A percentile compares a stretch with the other conserved stretches of the same genome.
Evolutionary conservation across 1,140 invertebrate species (phyloP).

Genomic region (Atta texana): DNA sequence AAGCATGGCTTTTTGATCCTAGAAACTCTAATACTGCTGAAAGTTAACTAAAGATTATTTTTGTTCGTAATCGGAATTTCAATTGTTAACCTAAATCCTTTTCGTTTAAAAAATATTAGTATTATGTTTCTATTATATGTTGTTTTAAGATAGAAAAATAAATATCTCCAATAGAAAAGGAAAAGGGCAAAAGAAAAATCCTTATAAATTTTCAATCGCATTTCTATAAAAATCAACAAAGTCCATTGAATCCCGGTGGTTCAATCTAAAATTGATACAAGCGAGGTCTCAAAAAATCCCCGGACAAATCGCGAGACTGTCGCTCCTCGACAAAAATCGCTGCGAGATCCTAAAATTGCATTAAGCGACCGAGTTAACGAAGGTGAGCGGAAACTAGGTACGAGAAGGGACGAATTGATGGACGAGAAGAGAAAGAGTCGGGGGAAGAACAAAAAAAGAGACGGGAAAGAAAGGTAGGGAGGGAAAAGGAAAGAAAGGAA

Average conservation of each 20-base stretch:
- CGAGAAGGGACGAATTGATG: conserved; percentile 16
- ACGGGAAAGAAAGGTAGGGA: not conserved
- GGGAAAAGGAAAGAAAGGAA: not conserved
- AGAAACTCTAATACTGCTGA: not conserved
- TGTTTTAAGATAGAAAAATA: not conserved
- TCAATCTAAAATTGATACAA: not conserved
- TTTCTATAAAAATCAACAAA: conserved; percentile 1
- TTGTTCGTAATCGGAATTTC: not conserved
- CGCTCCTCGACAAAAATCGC: conserved; percentile 64
- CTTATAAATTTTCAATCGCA: not conserved
- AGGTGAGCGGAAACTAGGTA: conserved; percentile 70
- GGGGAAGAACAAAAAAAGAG: conserved; percentile 22
- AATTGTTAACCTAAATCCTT: not conserved
- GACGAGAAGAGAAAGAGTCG: conserved; percentile 21
- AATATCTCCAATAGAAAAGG: not conserved
- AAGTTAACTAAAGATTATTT: not conserved
- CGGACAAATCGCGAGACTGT: conserved; percentile 25
- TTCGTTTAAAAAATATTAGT: not conserved
- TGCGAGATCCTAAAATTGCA: conserved; percentile 70
- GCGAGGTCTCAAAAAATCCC: conserved; percentile 10
- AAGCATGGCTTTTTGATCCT: not conserved
- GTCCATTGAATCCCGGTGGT: not conserved
- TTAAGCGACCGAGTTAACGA: conserved; percentile 72
- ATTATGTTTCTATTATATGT: not conserved
- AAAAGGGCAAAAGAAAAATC: not conserved